Conservation (phyloP, 2,797 vertebrate species). For the Thamnophis elegans region DNA sequence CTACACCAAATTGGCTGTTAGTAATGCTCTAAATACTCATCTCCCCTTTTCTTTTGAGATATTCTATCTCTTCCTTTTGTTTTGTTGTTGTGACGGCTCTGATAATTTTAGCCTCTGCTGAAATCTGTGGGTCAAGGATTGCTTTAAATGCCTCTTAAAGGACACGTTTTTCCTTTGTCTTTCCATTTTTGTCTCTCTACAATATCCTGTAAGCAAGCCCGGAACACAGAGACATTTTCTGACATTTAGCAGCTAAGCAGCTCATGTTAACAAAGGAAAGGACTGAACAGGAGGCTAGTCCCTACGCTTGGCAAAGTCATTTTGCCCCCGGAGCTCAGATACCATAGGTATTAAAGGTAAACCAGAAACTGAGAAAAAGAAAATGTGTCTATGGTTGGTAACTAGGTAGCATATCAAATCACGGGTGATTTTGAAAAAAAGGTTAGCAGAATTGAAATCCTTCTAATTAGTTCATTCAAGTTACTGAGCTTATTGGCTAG, state of each 20-base stretch:
- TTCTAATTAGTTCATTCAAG: slow-evolving; percentile 8
- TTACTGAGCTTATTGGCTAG: slow-evolving; percentile 7
- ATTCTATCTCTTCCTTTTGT: neutral
- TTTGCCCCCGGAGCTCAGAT: slow-evolving; percentile 50
- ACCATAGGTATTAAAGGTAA: slow-evolving; percentile 37
- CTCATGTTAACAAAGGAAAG: slow-evolving; percentile 39
- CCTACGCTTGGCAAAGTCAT: slow-evolving; percentile 17
- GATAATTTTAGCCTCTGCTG: slow-evolving; percentile 38
- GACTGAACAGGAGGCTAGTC: slow-evolving; percentile 45
- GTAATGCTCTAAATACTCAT: slow-evolving; percentile 51
- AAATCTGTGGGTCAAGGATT: slow-evolving; percentile 69
- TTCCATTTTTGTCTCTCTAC: slow-evolving; percentile 33
- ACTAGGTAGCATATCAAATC: slow-evolving; percentile 33
- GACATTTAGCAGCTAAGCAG: slow-evolving; percentile 56
- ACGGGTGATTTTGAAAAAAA: neutral
- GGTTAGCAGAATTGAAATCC: slow-evolving; percentile 10
- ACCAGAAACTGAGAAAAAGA: slow-evolving; percentile 40
- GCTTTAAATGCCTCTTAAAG: slow-evolving; percentile 67
- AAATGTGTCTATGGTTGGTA: slow-evolving; percentile 14
- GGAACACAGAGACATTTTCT: slow-evolving; percentile 58
- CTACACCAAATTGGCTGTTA: neutral
- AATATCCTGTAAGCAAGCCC: slow-evolving; percentile 36
- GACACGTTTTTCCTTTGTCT: slow-evolving; percentile 62
- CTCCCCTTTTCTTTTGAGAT: rapidly evolving
- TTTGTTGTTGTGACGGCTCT: neutral